phyloP scores from a whole-genome alignment of 2,113 vertebrate species.

The Danionella cerebrum region DNA sequence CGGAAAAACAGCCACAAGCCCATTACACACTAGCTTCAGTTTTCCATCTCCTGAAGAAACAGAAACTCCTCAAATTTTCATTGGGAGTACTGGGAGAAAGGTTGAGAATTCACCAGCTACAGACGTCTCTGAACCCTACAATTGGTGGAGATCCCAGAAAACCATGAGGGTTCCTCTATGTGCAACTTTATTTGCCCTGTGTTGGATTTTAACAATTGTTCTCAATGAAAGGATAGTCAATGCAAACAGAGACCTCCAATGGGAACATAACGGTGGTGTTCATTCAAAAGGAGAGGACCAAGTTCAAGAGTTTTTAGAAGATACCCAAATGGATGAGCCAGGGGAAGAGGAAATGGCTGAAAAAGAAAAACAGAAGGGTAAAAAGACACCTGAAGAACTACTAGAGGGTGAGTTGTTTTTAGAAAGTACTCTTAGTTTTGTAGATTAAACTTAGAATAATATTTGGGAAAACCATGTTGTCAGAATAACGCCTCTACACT shows the following conservation, averaged over 20 bases:
- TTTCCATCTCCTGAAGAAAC: background rate
- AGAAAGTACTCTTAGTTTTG: background rate
- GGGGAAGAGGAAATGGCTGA: slow-evolving; percentile 20
- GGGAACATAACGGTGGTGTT: slow-evolving; percentile 9
- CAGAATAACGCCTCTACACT: background rate
- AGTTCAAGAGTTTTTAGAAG: slow-evolving; percentile 2
- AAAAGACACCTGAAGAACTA: slow-evolving; percentile 62
- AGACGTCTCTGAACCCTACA: background rate
- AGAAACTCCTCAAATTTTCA: background rate
- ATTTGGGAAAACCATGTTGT: no score
- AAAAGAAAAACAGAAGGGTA: slow-evolving; percentile 54
- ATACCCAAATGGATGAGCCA: slow-evolving; percentile 47
- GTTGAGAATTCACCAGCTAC: background rate
- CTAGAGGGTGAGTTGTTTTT: slow-evolving; percentile 56
- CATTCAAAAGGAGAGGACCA: slow-evolving; percentile 11
- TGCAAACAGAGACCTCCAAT: slow-evolving; percentile 23
- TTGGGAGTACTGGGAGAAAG: background rate
- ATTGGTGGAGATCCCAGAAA: slow-evolving; percentile 10
- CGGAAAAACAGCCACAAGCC: background rate
- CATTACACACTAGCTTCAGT: background rate
- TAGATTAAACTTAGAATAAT: background rate
- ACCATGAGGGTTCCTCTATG: slow-evolving; percentile 3
- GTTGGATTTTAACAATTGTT: slow-evolving; percentile 37
- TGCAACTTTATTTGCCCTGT: slow-evolving; percentile 39
- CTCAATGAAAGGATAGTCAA: background rate